These are phyloP conservation scores for Pica pica DNA, from an alignment of 2,113 vertebrate species.

Conservation along the genomic window DNA sequence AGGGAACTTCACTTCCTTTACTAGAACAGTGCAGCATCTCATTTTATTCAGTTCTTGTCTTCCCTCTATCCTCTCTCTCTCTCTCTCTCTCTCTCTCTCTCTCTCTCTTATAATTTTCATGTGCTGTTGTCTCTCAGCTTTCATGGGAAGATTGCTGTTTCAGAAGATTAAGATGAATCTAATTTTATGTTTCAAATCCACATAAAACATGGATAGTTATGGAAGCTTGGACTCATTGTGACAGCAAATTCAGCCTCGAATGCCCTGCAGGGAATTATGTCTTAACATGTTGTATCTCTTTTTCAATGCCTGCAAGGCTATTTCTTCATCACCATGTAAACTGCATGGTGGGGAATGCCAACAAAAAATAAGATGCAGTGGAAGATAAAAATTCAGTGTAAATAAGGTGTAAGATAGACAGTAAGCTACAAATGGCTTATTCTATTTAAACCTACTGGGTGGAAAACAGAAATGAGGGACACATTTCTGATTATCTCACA, in stretches of 20 bases:
- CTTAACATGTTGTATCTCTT: constrained; percentile 57
- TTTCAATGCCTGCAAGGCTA: constrained; percentile 36
- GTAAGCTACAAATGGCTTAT: constrained; percentile 49
- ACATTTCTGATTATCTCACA: constrained; percentile 37
- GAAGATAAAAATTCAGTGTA: constrained; percentile 47
- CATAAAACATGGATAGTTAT: constrained; percentile 61
- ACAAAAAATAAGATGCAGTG: constrained; percentile 48
- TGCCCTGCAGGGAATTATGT: constrained; percentile 54
- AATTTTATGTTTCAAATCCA: constrained; percentile 72
- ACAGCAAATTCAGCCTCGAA: constrained; percentile 47
- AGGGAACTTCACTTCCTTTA: constrained; percentile 44
- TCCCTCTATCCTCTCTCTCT: constrained; percentile 17
- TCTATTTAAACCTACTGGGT: constrained; percentile 51
- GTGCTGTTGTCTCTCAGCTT: constrained; percentile 55
- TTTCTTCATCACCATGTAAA: constrained; percentile 58
- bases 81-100: background rate
- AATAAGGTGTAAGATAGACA: constrained; percentile 54
- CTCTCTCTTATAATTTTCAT: constrained; percentile 47
- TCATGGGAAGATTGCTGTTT: constrained; percentile 64
- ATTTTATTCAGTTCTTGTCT: constrained; percentile 36
- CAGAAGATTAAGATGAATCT: constrained; percentile 68
- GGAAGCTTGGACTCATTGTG: constrained; percentile 58
- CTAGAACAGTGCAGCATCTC: constrained; percentile 20
- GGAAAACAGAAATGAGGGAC: constrained; percentile 14
- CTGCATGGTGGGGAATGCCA: constrained; percentile 60